Evolutionary conservation across 2,797 vertebrate species (phyloP).

Genomic region (Malacoraja senta): DNA sequence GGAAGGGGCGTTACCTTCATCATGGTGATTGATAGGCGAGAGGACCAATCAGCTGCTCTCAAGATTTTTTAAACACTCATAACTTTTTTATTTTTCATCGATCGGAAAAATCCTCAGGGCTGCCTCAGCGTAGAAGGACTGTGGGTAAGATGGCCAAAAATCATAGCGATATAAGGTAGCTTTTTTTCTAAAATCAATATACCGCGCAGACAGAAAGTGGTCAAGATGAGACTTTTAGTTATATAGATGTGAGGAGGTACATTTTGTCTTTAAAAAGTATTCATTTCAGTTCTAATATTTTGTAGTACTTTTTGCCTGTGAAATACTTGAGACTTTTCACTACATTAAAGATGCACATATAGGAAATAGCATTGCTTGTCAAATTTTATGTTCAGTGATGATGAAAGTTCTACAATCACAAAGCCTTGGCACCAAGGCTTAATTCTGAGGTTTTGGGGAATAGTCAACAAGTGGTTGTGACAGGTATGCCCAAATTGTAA

Average conservation of each 20-base stretch:
- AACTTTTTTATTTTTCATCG: no score
- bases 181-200: no score
- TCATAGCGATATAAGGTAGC: no score
- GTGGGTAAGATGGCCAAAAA: no score
- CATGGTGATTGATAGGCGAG: no score
- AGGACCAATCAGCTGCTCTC: no score
- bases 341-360: background rate
- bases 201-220: no score
- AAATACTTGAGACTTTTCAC: background rate
- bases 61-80: no score
- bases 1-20: no score
- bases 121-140: no score
- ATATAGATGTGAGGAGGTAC: background rate
- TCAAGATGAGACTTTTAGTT: background rate
- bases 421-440: background rate
- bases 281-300: background rate
- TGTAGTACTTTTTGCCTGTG: no score
- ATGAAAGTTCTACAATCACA: background rate
- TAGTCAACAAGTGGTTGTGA: background rate
- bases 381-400: background rate
- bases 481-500: background rate
- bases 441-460: background rate
- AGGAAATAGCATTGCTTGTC: background rate
- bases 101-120: no score
- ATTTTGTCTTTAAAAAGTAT: background rate